Percentiles rank a stretch among this genome's conserved stretches.
These are phyloP conservation scores for Penaeus japonicus DNA, from an alignment of 1,140 invertebrate species.

Conservation along the genomic window DNA sequence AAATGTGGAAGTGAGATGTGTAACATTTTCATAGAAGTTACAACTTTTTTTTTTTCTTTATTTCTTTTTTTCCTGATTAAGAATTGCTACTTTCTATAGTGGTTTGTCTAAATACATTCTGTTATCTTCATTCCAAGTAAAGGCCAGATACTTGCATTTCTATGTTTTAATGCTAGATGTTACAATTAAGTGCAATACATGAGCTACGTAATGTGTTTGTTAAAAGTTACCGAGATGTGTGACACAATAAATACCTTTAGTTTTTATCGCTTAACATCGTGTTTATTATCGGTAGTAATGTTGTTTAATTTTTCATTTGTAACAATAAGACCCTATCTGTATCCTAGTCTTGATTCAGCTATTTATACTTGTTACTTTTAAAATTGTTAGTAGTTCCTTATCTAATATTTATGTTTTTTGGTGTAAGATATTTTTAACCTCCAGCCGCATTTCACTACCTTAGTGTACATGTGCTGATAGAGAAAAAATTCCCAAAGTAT, in stretches of 20 bases:
- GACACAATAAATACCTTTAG: no score
- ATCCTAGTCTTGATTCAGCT: conserved; percentile 9
- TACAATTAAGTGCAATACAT: conserved; percentile 17
- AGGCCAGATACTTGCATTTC: conserved; percentile 22
- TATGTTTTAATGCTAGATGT: conserved; percentile 6
- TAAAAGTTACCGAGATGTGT: background rate
- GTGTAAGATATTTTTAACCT: background rate
- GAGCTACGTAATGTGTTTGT: background rate
- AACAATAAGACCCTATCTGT: background rate
- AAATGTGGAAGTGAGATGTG: background rate
- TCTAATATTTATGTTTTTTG: background rate
- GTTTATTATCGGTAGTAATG: no score
- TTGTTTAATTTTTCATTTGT: background rate
- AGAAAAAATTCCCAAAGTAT: no score
- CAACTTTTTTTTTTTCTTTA: background rate
- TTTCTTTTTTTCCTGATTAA: background rate
- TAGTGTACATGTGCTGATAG: no score
- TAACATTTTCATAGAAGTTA: background rate
- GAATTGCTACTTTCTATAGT: background rate
- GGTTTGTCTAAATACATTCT: background rate
- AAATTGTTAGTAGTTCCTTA: background rate
- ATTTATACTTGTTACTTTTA: conserved; percentile 26
- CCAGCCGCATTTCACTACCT: no score
- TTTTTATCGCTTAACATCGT: no score
- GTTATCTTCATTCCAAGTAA: background rate